phyloP scores from a whole-genome alignment of 2,797 vertebrate species.

The Chaunax sp. region DNA sequence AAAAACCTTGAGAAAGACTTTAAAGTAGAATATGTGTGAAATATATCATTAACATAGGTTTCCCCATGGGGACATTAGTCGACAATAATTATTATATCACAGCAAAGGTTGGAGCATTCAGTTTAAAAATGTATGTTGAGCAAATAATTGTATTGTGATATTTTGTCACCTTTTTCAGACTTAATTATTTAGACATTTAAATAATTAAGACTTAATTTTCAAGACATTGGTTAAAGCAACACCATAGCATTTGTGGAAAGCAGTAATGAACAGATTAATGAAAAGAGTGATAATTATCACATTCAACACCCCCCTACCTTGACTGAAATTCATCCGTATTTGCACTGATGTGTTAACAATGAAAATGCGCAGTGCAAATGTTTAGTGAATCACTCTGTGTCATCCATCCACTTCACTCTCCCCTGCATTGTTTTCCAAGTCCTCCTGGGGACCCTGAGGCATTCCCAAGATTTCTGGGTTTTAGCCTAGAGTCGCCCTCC shows the following conservation, averaged over 20 bases:
- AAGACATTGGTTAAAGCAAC: slow-evolving; percentile 26
- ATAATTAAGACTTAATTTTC: too few species aligned
- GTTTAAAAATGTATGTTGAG: slow-evolving; percentile 8
- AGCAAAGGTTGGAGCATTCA: slow-evolving; percentile 1
- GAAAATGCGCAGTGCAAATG: background rate
- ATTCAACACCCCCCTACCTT: slow-evolving; percentile 40
- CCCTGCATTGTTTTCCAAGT: background rate
- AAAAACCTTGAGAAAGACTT: slow-evolving; percentile 22
- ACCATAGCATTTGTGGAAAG: slow-evolving; percentile 14
- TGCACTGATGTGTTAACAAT: slow-evolving; percentile 14
- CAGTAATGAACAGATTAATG: slow-evolving; percentile 49
- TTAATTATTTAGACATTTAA: too few species aligned
- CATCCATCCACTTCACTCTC: background rate
- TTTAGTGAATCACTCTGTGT: slow-evolving; percentile 8
- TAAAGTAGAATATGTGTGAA: slow-evolving; percentile 26
- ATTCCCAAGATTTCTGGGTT: background rate
- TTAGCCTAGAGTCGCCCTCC: background rate
- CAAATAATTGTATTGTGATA: slow-evolving; percentile 1
- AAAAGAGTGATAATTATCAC: slow-evolving; percentile 40
- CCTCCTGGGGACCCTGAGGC: background rate
- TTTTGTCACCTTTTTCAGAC: slow-evolving; percentile 3
- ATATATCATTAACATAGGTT: slow-evolving; percentile 16
- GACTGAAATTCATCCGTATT: slow-evolving; percentile 9
- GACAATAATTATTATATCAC: slow-evolving; percentile 19
- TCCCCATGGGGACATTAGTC: background rate